phyloP scores from a whole-genome alignment of 2,888 invertebrate genomes.

The Cantharis rufa region DNA sequence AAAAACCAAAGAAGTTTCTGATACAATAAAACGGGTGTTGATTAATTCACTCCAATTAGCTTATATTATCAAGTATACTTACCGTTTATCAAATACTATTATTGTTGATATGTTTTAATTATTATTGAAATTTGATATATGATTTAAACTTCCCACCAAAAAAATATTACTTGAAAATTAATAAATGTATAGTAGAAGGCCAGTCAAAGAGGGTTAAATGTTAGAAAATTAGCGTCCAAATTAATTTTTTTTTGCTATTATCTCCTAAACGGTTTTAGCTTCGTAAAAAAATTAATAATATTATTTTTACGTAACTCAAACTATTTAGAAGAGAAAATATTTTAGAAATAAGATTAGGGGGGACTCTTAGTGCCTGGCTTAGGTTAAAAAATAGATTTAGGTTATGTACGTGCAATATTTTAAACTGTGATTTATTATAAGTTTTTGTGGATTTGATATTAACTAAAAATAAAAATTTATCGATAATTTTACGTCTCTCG shows the following conservation, averaged over 20 bases:
- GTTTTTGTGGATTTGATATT: not conserved
- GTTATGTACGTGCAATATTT: not conserved
- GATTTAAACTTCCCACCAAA: not conserved
- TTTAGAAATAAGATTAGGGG: too few species aligned
- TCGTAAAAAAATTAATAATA: not conserved
- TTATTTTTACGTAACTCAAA: too few species aligned
- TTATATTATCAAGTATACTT: not conserved
- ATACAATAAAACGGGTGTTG: not conserved
- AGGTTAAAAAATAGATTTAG: not conserved
- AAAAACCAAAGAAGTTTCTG: not conserved
- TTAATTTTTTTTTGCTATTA: not conserved
- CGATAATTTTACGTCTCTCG: not conserved
- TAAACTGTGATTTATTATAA: constrained; percentile 1
- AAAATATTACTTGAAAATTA: not conserved
- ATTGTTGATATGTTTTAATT: not conserved
- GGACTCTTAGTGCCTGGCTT: not conserved
- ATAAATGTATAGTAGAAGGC: not conserved
- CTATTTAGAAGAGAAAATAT: not conserved
- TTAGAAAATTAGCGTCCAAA: not conserved
- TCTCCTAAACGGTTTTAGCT: not conserved
- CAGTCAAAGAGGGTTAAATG: not conserved
- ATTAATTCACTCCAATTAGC: not conserved
- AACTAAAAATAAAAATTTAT: not conserved
- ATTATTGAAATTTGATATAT: not conserved
- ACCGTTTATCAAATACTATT: not conserved